Conservation (phyloP, 2,113 vertebrate species). For the Trochalopteron elliotii region DNA sequence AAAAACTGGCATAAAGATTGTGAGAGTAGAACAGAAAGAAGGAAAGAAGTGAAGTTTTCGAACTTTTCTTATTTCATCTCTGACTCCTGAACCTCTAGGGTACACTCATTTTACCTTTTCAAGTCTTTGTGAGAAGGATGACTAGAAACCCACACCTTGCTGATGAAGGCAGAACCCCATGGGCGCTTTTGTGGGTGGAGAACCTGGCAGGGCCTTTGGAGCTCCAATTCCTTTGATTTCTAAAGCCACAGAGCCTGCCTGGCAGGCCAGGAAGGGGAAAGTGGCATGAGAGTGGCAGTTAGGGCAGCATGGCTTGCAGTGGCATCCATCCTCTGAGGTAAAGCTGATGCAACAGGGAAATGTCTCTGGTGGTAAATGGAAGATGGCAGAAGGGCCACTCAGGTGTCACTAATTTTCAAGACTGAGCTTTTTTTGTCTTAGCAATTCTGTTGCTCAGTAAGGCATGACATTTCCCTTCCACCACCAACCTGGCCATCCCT, state of each 20-base stretch:
- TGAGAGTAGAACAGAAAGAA: background rate
- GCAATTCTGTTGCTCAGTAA: background rate
- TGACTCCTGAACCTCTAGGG: background rate
- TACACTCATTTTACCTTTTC: background rate
- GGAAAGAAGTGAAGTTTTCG: background rate
- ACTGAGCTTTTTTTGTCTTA: background rate
- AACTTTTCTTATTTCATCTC: background rate
- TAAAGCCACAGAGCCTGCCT: background rate
- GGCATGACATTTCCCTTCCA: background rate
- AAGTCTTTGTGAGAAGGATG: background rate
- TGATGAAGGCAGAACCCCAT: background rate
- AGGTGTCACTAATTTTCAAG: conserved; percentile 53
- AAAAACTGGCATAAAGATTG: background rate
- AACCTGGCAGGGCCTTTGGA: background rate
- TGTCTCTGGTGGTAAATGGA: conserved; percentile 35
- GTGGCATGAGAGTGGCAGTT: background rate
- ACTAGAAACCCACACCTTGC: background rate
- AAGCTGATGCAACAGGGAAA: background rate
- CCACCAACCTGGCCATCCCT: fast-evolving
- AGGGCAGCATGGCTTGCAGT: background rate
- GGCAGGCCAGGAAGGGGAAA: background rate
- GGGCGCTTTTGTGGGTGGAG: background rate
- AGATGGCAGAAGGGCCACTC: background rate
- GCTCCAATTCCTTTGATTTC: background rate
- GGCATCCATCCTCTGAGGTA: background rate